Base-by-base conservation (phyloP, 2,888 invertebrate genomes). In the Linnaemya vulpina region DNA sequence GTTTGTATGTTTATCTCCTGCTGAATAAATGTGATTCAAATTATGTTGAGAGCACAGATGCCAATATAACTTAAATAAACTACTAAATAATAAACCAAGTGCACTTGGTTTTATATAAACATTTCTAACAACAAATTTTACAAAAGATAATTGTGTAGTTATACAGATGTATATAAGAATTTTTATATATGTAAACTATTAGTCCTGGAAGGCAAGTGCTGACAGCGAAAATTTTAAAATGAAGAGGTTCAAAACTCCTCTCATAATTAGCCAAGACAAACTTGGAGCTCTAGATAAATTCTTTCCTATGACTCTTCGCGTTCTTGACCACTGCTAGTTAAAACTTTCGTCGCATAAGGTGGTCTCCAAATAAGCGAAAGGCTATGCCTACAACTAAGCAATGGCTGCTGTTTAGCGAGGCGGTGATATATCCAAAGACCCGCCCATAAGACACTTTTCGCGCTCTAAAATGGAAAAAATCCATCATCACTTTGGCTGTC, bases 401-500 rank as follows among this genome's bases (percentile, higher is more conserved):
- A 46, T 0, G 58, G 46, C 8, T 58, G 46, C 25, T 43, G n/a
- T n/a, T n/a, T n/a, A 15, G 0, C 43, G 25, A 3, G 43, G 58
- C 46, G 30, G 9, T 30, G 63, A 49, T 11, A 73, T 75, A 35
- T 70, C 70, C 70, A 3, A 70, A 3, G 35, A 35, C 35, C 35
- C 35, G 3, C 35, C 8, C 8, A 35, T 35, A 35, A 35, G 35
- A 5, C 35, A 8, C 8, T 35, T 35, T 35, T 8, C 35, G 35
- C 35, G 35, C 25, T 43, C 43, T 35, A 35, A 35, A 35, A 35
- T 35, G 35, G 8, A 3, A 35, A 35, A 35, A 35, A 3, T 35
- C 35, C 70, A 22, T 75, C 74, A 55, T 55, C 82, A 55, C 77
- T 65, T 46, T 65, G 65, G 7, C 49, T 49, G 4, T 13, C 49